phyloP scores from a whole-genome alignment of 2,797 vertebrate genomes.

The Sus cebifrons region DNA sequence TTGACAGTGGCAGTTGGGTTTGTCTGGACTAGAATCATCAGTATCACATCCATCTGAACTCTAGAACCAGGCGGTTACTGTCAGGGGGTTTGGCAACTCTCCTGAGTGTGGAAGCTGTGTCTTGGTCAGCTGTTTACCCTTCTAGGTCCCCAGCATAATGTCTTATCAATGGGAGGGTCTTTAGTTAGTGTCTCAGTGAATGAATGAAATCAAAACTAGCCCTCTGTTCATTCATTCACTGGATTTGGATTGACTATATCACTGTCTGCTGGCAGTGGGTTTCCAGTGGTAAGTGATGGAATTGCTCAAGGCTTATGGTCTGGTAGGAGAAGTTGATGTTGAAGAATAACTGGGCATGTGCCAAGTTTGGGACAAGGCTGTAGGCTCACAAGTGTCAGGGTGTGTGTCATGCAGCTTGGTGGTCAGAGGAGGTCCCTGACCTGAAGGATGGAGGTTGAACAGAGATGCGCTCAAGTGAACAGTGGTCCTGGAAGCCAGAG shows the following conservation, averaged over 20 bases:
- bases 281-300: background rate
- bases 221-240: background rate
- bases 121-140: background rate
- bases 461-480: background rate
- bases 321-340: rapidly evolving
- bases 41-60: rapidly evolving
- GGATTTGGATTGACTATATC: background rate
- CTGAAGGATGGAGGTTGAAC: background rate
- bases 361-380: too few relatives aligned
- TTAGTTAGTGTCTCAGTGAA: background rate
- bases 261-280: background rate
- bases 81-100: background rate
- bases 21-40: rapidly evolving
- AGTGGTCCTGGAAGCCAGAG: too few relatives aligned
- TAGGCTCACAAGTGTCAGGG: background rate
- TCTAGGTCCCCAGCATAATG: background rate
- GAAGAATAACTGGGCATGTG: too few relatives aligned
- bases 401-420: rapidly evolving
- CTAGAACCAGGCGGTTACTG: background rate
- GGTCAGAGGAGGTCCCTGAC: background rate
- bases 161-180: background rate
- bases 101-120: background rate
- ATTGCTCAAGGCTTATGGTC: background rate
- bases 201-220: too few relatives aligned
- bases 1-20: background rate